Evolutionary conservation across 2,888 invertebrate genomes (phyloP).

Genomic region (Agrochola lota): DNA sequence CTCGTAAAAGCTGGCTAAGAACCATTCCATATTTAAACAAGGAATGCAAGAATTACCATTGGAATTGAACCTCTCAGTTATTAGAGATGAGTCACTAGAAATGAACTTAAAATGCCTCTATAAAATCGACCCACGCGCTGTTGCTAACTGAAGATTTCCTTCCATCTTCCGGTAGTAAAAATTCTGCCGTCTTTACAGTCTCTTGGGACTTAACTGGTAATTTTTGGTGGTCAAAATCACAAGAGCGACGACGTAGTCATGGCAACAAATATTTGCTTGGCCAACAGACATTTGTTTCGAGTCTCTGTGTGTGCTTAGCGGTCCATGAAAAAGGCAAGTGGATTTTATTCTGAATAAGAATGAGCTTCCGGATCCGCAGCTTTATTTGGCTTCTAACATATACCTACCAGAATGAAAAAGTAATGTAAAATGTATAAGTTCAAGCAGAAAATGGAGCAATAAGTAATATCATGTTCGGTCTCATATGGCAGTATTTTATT

Average conservation of each 20-base stretch:
- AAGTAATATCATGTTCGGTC: slow-evolving; percentile 53
- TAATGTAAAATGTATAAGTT: slow-evolving; percentile 51
- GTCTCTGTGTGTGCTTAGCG: slow-evolving; percentile 36
- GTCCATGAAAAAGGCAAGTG: slow-evolving; percentile 40
- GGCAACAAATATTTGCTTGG: slow-evolving; percentile 43
- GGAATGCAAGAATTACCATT: slow-evolving; percentile 38
- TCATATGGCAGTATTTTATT: slow-evolving; percentile 67
- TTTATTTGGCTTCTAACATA: slow-evolving; percentile 46
- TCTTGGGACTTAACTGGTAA: slow-evolving; percentile 8
- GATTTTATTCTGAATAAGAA: slow-evolving; percentile 53
- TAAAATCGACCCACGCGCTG: slow-evolving; percentile 43
- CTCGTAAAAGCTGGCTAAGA: slow-evolving; percentile 31
- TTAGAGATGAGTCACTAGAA: slow-evolving; percentile 40
- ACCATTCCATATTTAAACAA: slow-evolving; percentile 19
- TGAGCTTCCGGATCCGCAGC: slow-evolving; percentile 40
- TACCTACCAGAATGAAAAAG: slow-evolving; percentile 41
- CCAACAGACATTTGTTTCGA: slow-evolving; percentile 47
- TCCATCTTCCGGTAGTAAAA: slow-evolving; percentile 21
- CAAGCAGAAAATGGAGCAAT: slow-evolving; percentile 53
- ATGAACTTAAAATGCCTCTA: slow-evolving; percentile 35
- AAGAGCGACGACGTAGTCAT: slow-evolving; percentile 1
- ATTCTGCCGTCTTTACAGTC: too few relatives aligned
- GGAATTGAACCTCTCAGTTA: slow-evolving; percentile 39
- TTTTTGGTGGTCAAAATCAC: slow-evolving; percentile 12
- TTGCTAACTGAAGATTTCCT: slow-evolving; percentile 28